Base-by-base conservation (phyloP, 1,140 invertebrate species). In the Zaprionus inermis region DNA sequence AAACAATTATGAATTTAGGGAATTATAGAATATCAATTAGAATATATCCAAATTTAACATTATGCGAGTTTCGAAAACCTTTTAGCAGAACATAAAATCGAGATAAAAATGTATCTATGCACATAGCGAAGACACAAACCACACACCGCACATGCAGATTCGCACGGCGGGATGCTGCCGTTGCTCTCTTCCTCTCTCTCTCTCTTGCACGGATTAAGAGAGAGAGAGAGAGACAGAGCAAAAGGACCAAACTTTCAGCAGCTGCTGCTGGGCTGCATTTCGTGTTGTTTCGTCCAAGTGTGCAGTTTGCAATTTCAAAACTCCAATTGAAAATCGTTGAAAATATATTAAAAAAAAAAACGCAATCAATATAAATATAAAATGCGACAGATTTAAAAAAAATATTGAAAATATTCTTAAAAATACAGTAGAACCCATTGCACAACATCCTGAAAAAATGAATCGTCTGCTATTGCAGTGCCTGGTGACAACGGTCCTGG, bases 251-350 rank as follows among this genome's bases (percentile, higher is more conserved):
- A 54, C 22, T 74, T 51, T 51, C 41, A 68, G 69, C 78, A 88
- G 83, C 83, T 88, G 72, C 78, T 82, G 83, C 83, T 88, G 83
- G 56, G 69, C 66, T 89, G 84, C 84, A 89, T 89, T 89, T 81
- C 76, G 85, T 70, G 68, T 79, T 81, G 56, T 85, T 79, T 71
- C 72, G 76, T 77, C 85, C 67, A 79, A 81, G 85, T 85, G 85
- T 79, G 52, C 72, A 89, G 85, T 68, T 60, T 74, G 78, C 67
- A 61, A 58, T 44, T 49, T 20, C 18, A 22, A 51, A 64, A 54
- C 46, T 44, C 36, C n/a, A 32, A 11, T 10, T 36, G 24, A 74
- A 74, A 57, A 34, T 14, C 0, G 34, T 72, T 20, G 14, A 49
- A 66, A 75, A 24, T 54, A 49, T 32, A 9, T 32, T 5, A 41